Evolutionary conservation across 2,797 vertebrate species (phyloP).

Genomic region (Sylvia borin): DNA sequence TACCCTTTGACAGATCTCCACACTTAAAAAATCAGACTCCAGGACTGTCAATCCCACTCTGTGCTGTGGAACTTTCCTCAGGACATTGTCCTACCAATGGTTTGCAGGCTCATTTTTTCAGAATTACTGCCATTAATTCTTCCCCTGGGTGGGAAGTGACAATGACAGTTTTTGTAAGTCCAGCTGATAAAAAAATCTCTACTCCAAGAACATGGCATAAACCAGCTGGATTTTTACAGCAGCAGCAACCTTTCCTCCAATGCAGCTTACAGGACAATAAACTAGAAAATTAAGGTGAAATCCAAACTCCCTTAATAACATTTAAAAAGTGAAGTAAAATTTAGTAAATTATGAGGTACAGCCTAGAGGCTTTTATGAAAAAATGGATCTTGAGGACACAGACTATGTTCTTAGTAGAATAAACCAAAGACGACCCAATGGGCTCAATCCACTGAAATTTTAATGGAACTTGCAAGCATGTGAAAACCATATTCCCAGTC

Average conservation of each 20-base stretch:
- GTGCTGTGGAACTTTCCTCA: not conserved
- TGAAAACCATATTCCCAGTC: not conserved
- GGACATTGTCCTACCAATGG: not conserved
- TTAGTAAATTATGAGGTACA: not conserved
- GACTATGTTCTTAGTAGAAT: not conserved
- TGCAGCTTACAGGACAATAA: not conserved
- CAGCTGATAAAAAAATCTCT: not conserved
- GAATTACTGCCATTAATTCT: not conserved
- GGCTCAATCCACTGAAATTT: not conserved
- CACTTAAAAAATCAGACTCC: not conserved
- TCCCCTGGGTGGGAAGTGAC: not conserved
- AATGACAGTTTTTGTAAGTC: not conserved
- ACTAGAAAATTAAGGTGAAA: not conserved
- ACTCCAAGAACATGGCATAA: not conserved
- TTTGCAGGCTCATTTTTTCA: not conserved
- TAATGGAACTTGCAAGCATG: not conserved
- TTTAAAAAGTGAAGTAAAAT: not conserved
- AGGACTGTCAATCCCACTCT: not conserved
- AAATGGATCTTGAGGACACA: not conserved
- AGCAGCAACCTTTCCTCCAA: not conserved
- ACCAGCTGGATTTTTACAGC: not conserved
- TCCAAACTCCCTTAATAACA: not conserved
- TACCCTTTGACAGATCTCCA: not conserved
- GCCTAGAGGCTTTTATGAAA: not conserved
- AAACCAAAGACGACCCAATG: not conserved